Base-by-base conservation (phyloP, 2,888 invertebrate species). In the Heliconius sara region DNA sequence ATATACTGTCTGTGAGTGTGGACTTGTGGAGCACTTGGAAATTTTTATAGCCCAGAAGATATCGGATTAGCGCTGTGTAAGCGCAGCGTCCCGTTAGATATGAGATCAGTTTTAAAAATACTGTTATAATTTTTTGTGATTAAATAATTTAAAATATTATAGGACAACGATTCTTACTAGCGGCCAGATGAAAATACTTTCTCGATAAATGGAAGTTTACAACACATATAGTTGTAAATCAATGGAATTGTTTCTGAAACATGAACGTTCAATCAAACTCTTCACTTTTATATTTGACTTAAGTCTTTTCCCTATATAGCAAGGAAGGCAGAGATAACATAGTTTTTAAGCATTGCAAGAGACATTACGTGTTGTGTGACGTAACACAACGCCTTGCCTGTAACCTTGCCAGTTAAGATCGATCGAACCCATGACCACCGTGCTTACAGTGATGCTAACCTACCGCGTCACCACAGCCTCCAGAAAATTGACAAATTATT, bases 11-110 rank as follows among this genome's bases (percentile, higher is more conserved):
- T 77, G 79, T 73, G 39, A 72, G 60, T 67, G 34, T 39, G 39
- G 39, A 39, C 39, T 39, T 39, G 39, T 78, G 82, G 80, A 74
- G 70, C 79, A 81, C 83, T 84, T 84, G 83, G 84, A 84, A 78
- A 77, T 39, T 79, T 82, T 80, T 77, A 82, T 65, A 39, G 71
- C 77, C 43, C n/a, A n/a, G 5, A 10, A 68, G 68, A 68, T 63
- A 47, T 52, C 60, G 30, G 25, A 76, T 78, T 72, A 79, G 68
- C 76, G 76, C 77, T 10, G 70, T 52, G 73, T 76, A 76, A 78
- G 76, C 43, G 19, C 39, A 27, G 66, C 47, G 65, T 70, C 39
- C 68, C 27, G 70, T 30, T 30, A 27, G 47, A 7, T n/a, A 71
- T 79, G 65, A 65, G 74, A 75, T 75, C 74, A 75, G n/a, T 63